Conservation (phyloP, 2,888 invertebrate species). For the Polydrusus tereticollis region DNA sequence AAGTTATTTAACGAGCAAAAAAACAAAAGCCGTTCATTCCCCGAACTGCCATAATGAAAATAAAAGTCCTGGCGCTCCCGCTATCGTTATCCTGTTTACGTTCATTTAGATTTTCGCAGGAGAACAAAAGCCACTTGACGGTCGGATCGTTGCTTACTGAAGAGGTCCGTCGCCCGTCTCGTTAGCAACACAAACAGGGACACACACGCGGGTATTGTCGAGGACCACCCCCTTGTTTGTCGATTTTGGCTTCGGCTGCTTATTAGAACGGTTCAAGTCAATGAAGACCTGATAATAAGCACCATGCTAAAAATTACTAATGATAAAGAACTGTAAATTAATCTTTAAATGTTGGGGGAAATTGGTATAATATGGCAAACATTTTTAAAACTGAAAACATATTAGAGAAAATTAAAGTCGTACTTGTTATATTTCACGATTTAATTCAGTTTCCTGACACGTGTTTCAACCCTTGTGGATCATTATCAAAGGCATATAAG, state of each 20-base stretch:
- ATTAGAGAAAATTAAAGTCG: too few species aligned
- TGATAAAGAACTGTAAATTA: too few species aligned
- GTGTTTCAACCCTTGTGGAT: too few species aligned
- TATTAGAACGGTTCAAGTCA: too few species aligned
- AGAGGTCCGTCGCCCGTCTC: conserved; percentile 50
- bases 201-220: conserved; percentile 35
- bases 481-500: too few species aligned
- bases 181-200: conserved; percentile 52
- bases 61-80: conserved; percentile 15
- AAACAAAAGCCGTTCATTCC: conserved; percentile 10
- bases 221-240: conserved; percentile 22
- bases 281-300: too few species aligned
- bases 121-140: conserved; percentile 47
- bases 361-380: too few species aligned
- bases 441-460: too few species aligned
- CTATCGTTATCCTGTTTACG: conserved; percentile 27
- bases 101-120: conserved; percentile 29
- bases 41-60: conserved; percentile 9
- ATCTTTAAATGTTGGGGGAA: too few species aligned
- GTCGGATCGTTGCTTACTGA: conserved; percentile 52
- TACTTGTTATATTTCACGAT: too few species aligned
- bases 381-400: too few species aligned
- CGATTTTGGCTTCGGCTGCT: not conserved
- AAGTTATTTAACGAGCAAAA: conserved; percentile 12
- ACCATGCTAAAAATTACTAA: too few species aligned